Base-by-base conservation (phyloP, 2,888 invertebrate genomes). In the Germaria angustata region DNA sequence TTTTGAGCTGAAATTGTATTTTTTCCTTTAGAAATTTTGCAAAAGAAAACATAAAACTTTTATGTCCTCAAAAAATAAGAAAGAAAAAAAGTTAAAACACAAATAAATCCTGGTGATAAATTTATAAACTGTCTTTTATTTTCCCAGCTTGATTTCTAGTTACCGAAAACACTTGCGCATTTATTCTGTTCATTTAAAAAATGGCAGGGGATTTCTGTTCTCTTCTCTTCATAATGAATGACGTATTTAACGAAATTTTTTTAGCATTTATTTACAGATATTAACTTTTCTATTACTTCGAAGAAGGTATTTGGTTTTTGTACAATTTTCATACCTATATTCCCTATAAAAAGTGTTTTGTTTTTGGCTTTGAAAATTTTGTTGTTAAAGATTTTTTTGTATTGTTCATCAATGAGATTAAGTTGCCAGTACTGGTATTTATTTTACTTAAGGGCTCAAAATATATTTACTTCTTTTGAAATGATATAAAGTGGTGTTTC, bases 211-310 rank as follows among this genome's bases (percentile, higher is more conserved):
- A 5, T 24, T 51, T 41, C 2, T 15, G 41, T 28, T 15, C 11
- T 41, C 2, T 20, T 57, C 7, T 22, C 2, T 46, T 44, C 2
- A n/a, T 53, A 44, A 36, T 34, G 11, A 46, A 20, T 59, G 36
- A 59, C 39, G 15, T 32, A 5, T 51, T 69, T 34, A 71, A 46
- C 11, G 34, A 13, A 65, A 71, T 65, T 78, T 55, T 46, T 78
- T 71, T 55, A n/a, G 7, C 63, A 46, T 78, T 71, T 78, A 78
- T 78, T 63, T 78, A 78, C 17, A 72, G 65, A 66, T 65, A 79
- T 79, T 72, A 79, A 72, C 65, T 72, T 79, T 72, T 66, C 65
- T 59, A 72, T 79, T 79, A 79, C 51, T 72, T 61, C 24, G 65
- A 72, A 72, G 51, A 36, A 72, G 79, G 72, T 79, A 72, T 72